Evolutionary conservation across 2,888 invertebrate species (phyloP).

Genomic region (Gnatocerus cornutus): DNA sequence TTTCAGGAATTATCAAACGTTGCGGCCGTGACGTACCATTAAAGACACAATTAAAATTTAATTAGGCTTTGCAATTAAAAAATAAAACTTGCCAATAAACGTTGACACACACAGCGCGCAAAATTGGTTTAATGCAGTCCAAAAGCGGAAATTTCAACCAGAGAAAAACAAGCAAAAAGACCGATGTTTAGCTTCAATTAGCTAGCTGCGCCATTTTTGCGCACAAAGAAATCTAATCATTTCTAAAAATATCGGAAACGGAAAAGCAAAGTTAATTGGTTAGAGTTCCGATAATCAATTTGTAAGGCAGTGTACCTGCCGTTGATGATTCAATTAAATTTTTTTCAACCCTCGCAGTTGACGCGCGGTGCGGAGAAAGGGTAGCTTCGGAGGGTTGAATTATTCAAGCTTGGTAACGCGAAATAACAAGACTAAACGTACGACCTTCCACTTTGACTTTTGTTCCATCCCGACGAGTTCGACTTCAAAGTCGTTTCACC

Average conservation of each 20-base stretch:
- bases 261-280: slow-evolving; percentile 30
- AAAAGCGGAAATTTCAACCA: slow-evolving; percentile 53
- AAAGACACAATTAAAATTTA: slow-evolving; percentile 45
- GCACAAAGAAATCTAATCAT: slow-evolving; percentile 44
- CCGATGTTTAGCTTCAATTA: slow-evolving; percentile 54
- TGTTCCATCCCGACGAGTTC: slow-evolving; percentile 31
- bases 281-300: slow-evolving; percentile 15
- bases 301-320: slow-evolving; percentile 3
- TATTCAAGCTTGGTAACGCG: slow-evolving; percentile 45
- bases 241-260: slow-evolving; percentile 38
- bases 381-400: slow-evolving; percentile 26
- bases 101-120: slow-evolving; percentile 31
- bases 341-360: neutral
- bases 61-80: slow-evolving; percentile 48
- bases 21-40: slow-evolving; percentile 22
- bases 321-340: slow-evolving; percentile 34
- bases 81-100: slow-evolving; percentile 51
- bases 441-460: slow-evolving; percentile 41
- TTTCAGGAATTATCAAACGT: slow-evolving; percentile 34
- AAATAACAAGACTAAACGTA: slow-evolving; percentile 37
- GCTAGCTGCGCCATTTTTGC: slow-evolving; percentile 32
- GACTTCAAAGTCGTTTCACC: slow-evolving; percentile 30
- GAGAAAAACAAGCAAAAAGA: slow-evolving; percentile 51
- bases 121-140: slow-evolving; percentile 50
- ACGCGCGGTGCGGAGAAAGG: slow-evolving; percentile 12